Evolutionary conservation across 2,797 vertebrate genomes (phyloP), one percentile per base, ranked within the genome.

Genomic region (Arctocebus calabarensis): DNA sequence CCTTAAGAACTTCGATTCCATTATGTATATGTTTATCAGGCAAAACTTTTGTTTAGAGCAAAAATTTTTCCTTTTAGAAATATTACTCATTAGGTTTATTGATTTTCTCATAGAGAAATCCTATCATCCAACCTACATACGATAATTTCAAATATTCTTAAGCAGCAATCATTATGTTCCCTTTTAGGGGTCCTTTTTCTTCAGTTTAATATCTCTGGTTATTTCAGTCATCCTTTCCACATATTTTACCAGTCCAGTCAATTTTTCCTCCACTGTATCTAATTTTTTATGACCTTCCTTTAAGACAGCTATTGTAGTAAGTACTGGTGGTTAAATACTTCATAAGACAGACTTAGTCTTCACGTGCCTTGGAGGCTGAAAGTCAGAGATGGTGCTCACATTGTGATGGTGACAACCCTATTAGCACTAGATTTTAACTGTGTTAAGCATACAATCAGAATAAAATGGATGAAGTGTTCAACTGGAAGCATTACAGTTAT

Each of bases 101-200:
- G 13, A n/a, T 82, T 87, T 57, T 88, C 23, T 59, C 23, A 20
- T 1, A 91, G 23, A 91, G 37, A 75, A 93, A 81, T 9, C 40
- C 45, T 77, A 64, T 23, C n/a, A 62, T 9, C 27, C 14, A 95
- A 43, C 3, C 10, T 87, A 62, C 16, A 68, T 66, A 74, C 57
- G 27, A 48, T 57, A 74, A 87, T 19, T 79, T 70, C 64, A 87
- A 90, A 61, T 73, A 90, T 62, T 92, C 59, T 68, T 55, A 86
- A 91, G 29, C 16, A 79, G 5, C 12, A 79, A 4, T n/a, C 29
- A 84, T 62, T 59, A 64, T 43, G 10, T 48, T 7, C 11, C 3
- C 25, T 79, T 5, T 74, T 37, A n/a, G 48, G 57, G 7, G 6
- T 32, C 32, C 3, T 40, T 45, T 88, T 22, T 84, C 52, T 88